These are phyloP conservation scores for Ibycter americanus DNA, from an alignment of 2,797 vertebrate genomes.

Conservation along the genomic window DNA sequence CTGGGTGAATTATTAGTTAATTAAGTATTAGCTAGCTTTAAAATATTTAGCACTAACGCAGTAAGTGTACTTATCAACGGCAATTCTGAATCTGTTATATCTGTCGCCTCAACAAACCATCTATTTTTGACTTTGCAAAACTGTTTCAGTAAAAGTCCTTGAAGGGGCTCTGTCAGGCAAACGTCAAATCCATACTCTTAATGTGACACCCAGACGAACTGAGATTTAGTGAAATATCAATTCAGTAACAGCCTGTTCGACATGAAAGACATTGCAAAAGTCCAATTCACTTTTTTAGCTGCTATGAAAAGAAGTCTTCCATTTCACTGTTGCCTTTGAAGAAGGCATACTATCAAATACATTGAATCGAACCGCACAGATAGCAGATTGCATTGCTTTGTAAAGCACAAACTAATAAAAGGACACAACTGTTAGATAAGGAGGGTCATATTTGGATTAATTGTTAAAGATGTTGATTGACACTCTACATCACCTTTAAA, in stretches of 20 bases:
- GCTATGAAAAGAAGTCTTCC: not conserved
- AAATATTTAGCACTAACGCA: too few species aligned
- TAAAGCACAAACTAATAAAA: not conserved
- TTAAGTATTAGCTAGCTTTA: too few species aligned
- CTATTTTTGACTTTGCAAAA: too few species aligned
- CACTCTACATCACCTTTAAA: not conserved
- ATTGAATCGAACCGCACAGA: not conserved
- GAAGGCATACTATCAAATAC: not conserved
- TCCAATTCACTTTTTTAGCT: not conserved
- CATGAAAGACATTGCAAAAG: not conserved
- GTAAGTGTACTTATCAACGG: too few species aligned
- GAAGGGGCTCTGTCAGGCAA: too few species aligned
- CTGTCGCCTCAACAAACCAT: too few species aligned
- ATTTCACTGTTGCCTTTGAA: not conserved
- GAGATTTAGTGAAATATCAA: not conserved
- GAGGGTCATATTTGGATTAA: not conserved
- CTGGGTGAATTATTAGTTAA: too few species aligned
- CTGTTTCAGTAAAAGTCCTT: too few species aligned
- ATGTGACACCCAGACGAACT: too few species aligned
- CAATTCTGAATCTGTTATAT: too few species aligned
- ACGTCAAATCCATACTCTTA: too few species aligned
- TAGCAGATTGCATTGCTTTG: not conserved
- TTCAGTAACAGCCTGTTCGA: not conserved
- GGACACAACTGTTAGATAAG: not conserved
- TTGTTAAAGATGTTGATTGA: not conserved